These are phyloP conservation scores for Paelopatides confundens DNA, from an alignment of 53 echinoderm and acorn worm genomes.

Conservation along the genomic window DNA sequence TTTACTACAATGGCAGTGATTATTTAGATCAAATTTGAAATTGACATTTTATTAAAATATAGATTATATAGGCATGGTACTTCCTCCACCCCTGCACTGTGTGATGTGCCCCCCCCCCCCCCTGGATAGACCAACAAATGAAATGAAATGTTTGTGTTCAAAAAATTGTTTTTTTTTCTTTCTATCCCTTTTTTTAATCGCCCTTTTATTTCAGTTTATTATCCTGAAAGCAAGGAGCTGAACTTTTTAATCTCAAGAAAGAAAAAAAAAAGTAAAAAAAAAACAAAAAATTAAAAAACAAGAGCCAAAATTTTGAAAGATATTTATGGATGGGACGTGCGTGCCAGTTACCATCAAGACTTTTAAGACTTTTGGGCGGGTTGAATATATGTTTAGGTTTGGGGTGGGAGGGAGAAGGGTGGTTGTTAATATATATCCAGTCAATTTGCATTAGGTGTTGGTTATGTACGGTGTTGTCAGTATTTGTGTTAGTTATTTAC, in stretches of 20 bases:
- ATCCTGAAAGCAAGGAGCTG: constrained; percentile 43
- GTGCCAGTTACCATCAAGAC: no score
- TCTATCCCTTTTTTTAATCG: neutral
- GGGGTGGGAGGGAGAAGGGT: no score
- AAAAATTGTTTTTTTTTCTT: neutral
- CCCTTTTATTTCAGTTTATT: constrained; percentile 36
- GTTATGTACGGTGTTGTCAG: neutral
- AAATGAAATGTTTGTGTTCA: constrained; percentile 29
- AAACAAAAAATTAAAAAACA: no score
- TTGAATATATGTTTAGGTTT: no score
- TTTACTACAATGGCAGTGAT: no score
- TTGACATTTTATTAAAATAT: no score
- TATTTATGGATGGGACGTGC: no score
- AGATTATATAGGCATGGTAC: neutral
- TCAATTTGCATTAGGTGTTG: neutral
- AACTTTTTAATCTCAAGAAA: neutral
- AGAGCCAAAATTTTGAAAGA: no score
- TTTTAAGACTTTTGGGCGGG: no score
- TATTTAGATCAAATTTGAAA: no score
- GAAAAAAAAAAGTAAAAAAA: neutral
- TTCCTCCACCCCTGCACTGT: constrained; percentile 12
- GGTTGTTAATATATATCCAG: no score
- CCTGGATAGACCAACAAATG: neutral
- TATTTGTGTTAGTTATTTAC: constrained; percentile 1
- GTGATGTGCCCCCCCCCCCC: constrained; percentile 21